Conservation (phyloP, 2,113 vertebrate genomes). For the Geococcyx californianus region DNA sequence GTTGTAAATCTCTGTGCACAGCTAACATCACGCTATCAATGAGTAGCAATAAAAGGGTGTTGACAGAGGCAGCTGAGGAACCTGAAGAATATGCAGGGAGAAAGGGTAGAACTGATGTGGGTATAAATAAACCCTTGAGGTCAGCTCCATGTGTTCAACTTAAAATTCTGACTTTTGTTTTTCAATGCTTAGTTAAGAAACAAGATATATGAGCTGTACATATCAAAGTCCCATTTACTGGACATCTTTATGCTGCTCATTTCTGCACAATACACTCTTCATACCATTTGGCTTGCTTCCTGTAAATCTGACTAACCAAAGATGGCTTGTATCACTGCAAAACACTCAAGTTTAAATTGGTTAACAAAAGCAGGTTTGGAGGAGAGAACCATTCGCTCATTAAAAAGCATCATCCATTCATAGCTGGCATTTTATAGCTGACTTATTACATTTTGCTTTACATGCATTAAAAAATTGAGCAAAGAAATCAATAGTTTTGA, state of each 20-base stretch:
- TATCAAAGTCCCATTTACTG: background rate
- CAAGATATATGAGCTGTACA: background rate
- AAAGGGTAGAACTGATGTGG: background rate
- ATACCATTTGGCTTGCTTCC: background rate
- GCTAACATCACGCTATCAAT: background rate
- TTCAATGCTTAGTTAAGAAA: background rate
- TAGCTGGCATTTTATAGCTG: conserved; percentile 6
- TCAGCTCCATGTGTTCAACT: background rate
- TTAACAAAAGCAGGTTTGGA: background rate
- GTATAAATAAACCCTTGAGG: background rate
- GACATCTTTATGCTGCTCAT: background rate
- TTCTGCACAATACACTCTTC: background rate
- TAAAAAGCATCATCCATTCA: background rate
- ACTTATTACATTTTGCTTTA: background rate
- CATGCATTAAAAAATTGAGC: background rate
- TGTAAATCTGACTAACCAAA: conserved; percentile 3
- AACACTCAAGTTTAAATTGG: background rate
- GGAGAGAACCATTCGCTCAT: background rate
- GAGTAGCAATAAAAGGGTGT: background rate
- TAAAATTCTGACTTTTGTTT: background rate
- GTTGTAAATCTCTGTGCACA: background rate
- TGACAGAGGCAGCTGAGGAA: background rate
- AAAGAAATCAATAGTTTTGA: background rate
- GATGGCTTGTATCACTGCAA: background rate
- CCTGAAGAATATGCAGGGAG: background rate